phyloP scores from a whole-genome alignment of 2,113 vertebrate species.

The Xiphorhynchus elegans region DNA sequence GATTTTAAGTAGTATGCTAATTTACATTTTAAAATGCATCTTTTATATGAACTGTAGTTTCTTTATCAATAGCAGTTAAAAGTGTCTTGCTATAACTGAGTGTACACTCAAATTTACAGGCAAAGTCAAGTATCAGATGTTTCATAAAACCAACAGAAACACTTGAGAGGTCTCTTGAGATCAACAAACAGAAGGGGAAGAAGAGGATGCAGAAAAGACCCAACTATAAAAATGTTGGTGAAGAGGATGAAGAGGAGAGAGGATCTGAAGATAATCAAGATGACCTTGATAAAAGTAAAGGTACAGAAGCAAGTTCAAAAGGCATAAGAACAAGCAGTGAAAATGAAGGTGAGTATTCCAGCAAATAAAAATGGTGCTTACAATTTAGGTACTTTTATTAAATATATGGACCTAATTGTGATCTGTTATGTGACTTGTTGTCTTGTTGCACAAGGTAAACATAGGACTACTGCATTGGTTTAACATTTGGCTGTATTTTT shows the following conservation, averaged over 20 bases:
- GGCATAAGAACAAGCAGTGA: conserved; percentile 88
- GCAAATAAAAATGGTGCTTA: background rate
- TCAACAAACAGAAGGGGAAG: conserved; percentile 91
- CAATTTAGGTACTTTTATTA: background rate
- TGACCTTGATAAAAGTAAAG: conserved; percentile 81
- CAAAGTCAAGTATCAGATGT: conserved; percentile 84
- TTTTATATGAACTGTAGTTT: background rate
- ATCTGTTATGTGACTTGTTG: background rate
- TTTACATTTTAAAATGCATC: background rate
- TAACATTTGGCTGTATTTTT: background rate
- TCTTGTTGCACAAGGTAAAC: background rate
- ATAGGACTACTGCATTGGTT: background rate
- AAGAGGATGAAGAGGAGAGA: conserved; percentile 95
- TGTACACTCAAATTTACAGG: conserved; percentile 62
- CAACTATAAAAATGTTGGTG: conserved; percentile 98
- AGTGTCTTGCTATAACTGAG: background rate
- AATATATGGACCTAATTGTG: background rate
- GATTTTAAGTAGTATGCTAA: background rate
- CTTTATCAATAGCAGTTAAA: background rate
- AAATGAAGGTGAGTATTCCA: conserved; percentile 87
- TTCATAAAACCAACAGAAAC: conserved; percentile 93
- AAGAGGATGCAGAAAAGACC: conserved; percentile 92
- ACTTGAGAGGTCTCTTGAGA: conserved; percentile 93
- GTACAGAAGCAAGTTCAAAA: conserved; percentile 88
- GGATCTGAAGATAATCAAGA: conserved; percentile 78